phyloP scores from a whole-genome alignment of 2,113 vertebrate species.

The Cromileptes altivelis region DNA sequence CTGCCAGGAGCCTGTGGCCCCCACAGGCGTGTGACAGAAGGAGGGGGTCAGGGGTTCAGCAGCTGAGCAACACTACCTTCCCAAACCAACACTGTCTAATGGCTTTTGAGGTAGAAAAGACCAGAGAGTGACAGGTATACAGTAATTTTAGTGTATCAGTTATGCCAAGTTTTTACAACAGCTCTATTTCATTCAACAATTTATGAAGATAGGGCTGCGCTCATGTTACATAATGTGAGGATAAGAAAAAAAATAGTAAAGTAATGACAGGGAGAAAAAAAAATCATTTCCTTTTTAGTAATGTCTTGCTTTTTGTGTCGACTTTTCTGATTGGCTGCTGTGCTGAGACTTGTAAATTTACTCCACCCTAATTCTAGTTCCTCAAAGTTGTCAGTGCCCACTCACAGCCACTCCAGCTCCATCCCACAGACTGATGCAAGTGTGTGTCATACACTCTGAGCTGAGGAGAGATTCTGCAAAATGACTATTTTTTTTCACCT shows the following conservation, averaged over 20 bases:
- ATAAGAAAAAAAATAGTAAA: background rate
- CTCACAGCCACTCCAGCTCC: slow-evolving; percentile 19
- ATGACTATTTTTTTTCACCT: background rate
- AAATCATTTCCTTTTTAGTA: slow-evolving; percentile 6
- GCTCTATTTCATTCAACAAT: background rate
- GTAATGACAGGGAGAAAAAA: background rate
- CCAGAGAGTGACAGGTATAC: background rate
- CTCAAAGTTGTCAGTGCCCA: slow-evolving; percentile 51
- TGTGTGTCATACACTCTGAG: slow-evolving; percentile 26
- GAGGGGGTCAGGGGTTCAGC: background rate
- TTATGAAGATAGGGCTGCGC: background rate
- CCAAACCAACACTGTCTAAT: background rate
- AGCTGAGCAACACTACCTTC: background rate
- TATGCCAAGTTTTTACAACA: background rate
- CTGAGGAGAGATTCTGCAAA: background rate
- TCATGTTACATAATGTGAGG: slow-evolving; percentile 17
- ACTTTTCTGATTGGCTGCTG: slow-evolving; percentile 52
- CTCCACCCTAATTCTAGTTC: slow-evolving; percentile 64
- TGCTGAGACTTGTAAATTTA: slow-evolving; percentile 8
- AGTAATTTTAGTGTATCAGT: background rate
- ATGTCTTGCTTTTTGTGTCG: slow-evolving; percentile 50
- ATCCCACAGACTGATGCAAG: slow-evolving; percentile 69
- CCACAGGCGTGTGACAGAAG: slow-evolving; percentile 14
- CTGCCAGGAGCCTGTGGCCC: slow-evolving; percentile 21
- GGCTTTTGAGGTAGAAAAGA: slow-evolving; percentile 14